Percentiles rank a stretch among this genome's conserved stretches.
Conservation (phyloP, 2,113 vertebrate genomes). For the Oxyruncus cristatus region DNA sequence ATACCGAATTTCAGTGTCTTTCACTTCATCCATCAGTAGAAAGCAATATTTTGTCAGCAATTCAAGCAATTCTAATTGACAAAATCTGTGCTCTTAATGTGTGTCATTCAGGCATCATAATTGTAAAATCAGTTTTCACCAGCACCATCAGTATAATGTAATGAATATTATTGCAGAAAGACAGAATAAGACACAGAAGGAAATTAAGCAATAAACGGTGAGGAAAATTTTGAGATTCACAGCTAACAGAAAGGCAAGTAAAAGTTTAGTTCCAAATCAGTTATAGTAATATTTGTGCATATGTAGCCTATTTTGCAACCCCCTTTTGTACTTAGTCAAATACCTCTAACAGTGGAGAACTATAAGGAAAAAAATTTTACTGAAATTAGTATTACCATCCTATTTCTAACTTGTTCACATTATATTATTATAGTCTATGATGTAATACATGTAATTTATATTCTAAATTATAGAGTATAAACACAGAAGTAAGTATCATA, state of each 20-base stretch:
- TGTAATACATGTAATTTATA: neutral
- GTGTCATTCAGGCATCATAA: neutral
- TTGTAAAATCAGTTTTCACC: constrained; percentile 5
- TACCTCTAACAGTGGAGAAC: neutral
- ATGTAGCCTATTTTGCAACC: neutral
- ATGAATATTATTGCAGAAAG: neutral
- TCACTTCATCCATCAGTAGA: neutral
- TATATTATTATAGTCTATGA: neutral
- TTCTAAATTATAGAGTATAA: neutral
- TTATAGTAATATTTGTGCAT: neutral
- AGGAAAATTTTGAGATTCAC: neutral
- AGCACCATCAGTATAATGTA: neutral
- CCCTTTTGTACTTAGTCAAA: neutral
- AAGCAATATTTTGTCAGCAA: constrained; percentile 36
- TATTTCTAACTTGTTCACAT: neutral
- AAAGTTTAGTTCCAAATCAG: neutral
- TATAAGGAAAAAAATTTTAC: neutral
- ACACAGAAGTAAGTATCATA: neutral
- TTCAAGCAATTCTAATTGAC: neutral
- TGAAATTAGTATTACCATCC: neutral
- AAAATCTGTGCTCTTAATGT: neutral
- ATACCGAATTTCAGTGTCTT: neutral
- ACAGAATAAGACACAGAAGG: neutral
- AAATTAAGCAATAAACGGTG: neutral
- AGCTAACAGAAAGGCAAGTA: neutral